Evolutionary conservation across 2,888 invertebrate species (phyloP).

Genomic region (Pollenia griseotomentosa): DNA sequence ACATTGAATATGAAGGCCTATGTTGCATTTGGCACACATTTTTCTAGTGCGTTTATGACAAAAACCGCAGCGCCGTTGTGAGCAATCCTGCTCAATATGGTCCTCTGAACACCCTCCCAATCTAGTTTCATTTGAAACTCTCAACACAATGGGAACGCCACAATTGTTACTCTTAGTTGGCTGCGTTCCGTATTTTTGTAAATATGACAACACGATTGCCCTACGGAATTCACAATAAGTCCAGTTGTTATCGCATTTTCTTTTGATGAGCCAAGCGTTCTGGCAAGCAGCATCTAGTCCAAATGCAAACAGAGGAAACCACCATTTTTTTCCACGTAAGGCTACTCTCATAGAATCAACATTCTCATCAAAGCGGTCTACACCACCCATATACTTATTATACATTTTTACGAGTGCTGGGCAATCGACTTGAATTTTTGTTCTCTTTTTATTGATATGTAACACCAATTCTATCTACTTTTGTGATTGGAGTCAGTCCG

Average conservation of each 20-base stretch:
- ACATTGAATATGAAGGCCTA: conserved; percentile 25
- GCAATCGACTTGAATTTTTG: conserved; percentile 30
- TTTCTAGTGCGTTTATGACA: conserved; percentile 30
- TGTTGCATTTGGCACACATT: conserved; percentile 44
- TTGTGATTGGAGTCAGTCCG: conserved; percentile 12
- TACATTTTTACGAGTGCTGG: conserved; percentile 33
- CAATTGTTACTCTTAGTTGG: neutral
- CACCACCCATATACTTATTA: conserved; percentile 21
- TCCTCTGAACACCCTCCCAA: conserved; percentile 1
- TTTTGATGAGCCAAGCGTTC: conserved; percentile 15
- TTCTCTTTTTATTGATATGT: conserved; percentile 24
- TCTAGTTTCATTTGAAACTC: neutral
- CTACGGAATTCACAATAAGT: conserved; percentile 5
- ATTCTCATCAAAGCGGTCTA: conserved; percentile 32
- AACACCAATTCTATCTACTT: conserved; percentile 30
- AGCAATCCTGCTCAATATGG: conserved; percentile 4
- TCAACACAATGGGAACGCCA: conserved; percentile 23
- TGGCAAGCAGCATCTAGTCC: conserved; percentile 33
- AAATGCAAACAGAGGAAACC: conserved; percentile 24
- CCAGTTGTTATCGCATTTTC: neutral
- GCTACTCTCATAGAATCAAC: conserved; percentile 39
- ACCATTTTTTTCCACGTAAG: conserved; percentile 22
- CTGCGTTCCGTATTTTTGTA: conserved; percentile 1
- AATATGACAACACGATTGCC: neutral
- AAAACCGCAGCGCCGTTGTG: conserved; percentile 6